These are phyloP conservation scores for Drosophila nasuta DNA, from an alignment of 1,140 invertebrate species.

Conservation along the genomic window DNA sequence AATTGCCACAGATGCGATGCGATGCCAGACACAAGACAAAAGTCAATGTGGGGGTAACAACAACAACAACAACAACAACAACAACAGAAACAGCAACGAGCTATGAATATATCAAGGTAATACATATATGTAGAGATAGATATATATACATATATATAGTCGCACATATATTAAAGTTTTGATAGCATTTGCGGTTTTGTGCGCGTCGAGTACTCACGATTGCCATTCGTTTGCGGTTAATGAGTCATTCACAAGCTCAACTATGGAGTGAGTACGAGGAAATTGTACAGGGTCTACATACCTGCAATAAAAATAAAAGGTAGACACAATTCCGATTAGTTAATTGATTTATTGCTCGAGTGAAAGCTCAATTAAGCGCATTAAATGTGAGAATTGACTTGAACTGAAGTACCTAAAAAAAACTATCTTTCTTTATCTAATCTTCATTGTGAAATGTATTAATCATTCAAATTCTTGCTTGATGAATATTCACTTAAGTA, in stretches of 20 bases:
- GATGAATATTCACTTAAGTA: too few species aligned
- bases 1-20: constrained; percentile 68
- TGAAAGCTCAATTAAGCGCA: neutral
- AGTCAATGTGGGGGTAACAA: constrained; percentile 24
- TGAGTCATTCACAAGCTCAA: constrained; percentile 29
- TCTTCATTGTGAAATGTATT: too few species aligned
- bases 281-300: constrained; percentile 6
- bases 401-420: too few species aligned
- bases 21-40: constrained; percentile 44
- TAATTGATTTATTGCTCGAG: neutral
- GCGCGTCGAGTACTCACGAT: constrained; percentile 59
- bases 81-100: constrained; percentile 11
- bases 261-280: neutral
- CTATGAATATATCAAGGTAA: constrained; percentile 42
- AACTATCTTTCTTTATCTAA: too few species aligned
- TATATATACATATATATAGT: neutral
- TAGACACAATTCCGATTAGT: constrained; percentile 8
- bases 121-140: neutral
- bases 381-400: neutral
- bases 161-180: constrained; percentile 13
- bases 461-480: too few species aligned
- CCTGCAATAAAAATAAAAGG: constrained; percentile 11
- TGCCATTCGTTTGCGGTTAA: constrained; percentile 19
- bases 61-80: constrained; percentile 24
- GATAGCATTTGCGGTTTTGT: constrained; percentile 45